A percentile compares a stretch with the other conserved stretches of the same genome.
Evolutionary conservation across 2,888 invertebrate genomes (phyloP).

Genomic region (Panopea generosa): DNA sequence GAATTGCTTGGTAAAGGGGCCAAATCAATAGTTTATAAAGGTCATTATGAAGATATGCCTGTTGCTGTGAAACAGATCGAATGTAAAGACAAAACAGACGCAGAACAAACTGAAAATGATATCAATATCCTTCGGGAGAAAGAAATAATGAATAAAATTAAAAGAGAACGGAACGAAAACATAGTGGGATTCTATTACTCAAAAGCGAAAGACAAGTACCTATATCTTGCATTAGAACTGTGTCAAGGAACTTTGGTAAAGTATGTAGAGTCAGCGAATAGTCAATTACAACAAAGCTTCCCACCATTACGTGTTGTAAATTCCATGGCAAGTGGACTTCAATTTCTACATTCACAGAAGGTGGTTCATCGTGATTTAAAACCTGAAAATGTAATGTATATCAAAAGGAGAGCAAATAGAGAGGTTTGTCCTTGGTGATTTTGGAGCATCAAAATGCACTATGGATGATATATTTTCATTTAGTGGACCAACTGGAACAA

Average conservation of each 20-base stretch:
- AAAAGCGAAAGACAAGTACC: background rate
- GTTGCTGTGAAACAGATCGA: constrained; percentile 5
- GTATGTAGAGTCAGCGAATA: background rate
- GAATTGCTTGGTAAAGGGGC: background rate
- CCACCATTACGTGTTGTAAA: background rate
- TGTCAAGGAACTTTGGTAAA: constrained; percentile 1
- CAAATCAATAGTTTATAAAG: constrained; percentile 5
- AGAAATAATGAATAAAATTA: constrained; percentile 7
- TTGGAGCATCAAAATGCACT: constrained; percentile 13
- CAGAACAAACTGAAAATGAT: background rate
- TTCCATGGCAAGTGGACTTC: constrained; percentile 5
- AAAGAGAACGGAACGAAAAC: constrained; percentile 6
- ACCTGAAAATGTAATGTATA: constrained; percentile 10
- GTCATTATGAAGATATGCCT: background rate
- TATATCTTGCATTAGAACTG: constrained; percentile 13
- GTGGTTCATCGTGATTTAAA: constrained; percentile 17
- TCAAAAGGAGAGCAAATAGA: background rate
- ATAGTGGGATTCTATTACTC: constrained; percentile 7
- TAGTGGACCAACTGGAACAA: background rate
- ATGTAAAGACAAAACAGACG: constrained; percentile 7
- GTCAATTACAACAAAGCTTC: background rate
- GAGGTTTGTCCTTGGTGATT: constrained; percentile 11
- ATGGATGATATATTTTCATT: constrained; percentile 1
- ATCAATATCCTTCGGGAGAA: background rate
- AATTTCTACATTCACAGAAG: constrained; percentile 7